Evolutionary conservation across 2,888 invertebrate species (phyloP).

Genomic region (Synanthedon andrenaeformis): DNA sequence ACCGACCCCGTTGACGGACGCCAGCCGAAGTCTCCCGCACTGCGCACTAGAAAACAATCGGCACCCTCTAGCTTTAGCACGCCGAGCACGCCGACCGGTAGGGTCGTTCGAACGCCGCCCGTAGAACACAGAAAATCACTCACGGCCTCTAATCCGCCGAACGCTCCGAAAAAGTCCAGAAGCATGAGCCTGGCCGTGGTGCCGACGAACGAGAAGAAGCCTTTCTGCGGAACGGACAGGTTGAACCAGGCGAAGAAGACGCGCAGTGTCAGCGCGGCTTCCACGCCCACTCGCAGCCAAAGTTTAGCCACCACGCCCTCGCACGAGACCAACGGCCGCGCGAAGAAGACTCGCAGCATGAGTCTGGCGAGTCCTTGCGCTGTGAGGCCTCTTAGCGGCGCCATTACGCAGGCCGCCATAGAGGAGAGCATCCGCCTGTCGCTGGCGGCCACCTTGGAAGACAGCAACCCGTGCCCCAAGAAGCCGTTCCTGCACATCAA

Average conservation of each 20-base stretch:
- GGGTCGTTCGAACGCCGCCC: slow-evolving; percentile 38
- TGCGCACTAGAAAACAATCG: slow-evolving; percentile 47
- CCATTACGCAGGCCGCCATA: slow-evolving; percentile 58
- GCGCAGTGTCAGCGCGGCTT: slow-evolving; percentile 30
- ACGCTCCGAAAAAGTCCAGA: slow-evolving; percentile 50
- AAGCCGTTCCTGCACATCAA: slow-evolving; percentile 77
- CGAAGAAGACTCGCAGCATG: slow-evolving; percentile 56
- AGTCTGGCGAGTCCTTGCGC: slow-evolving; percentile 38
- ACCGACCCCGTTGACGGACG: slow-evolving; percentile 19
- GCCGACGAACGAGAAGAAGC: slow-evolving; percentile 30
- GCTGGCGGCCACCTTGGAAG: slow-evolving; percentile 49
- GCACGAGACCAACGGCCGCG: slow-evolving; percentile 25
- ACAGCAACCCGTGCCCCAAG: slow-evolving; percentile 31
- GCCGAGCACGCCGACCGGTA: slow-evolving; percentile 36
- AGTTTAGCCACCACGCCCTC: slow-evolving; percentile 52
- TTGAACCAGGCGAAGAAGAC: slow-evolving; percentile 30
- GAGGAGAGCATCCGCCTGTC: slow-evolving; percentile 60
- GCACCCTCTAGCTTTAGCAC: slow-evolving; percentile 50
- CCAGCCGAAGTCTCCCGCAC: slow-evolving; percentile 16
- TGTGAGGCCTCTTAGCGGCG: slow-evolving; percentile 33
- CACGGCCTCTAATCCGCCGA: slow-evolving; percentile 23
- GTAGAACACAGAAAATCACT: slow-evolving; percentile 38
- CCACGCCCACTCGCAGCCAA: slow-evolving; percentile 46
- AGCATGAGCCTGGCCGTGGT: slow-evolving; percentile 49
- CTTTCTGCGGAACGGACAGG: slow-evolving; percentile 43